These are phyloP conservation scores for Hedychridium roseum DNA, from an alignment of 2,888 invertebrate species.

Conservation along the genomic window DNA sequence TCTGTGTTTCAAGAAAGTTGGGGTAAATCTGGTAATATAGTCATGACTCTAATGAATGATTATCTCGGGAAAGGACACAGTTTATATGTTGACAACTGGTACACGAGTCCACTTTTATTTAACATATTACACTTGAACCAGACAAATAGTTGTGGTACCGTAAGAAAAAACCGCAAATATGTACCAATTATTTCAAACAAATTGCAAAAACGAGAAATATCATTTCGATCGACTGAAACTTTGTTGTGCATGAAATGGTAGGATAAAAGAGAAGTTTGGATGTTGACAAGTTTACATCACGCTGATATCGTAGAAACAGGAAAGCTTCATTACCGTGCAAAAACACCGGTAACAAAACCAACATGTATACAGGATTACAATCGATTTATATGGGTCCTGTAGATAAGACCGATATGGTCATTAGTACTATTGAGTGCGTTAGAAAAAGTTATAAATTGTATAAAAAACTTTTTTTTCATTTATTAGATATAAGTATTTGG, in stretches of 20 bases:
- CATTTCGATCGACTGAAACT: conserved; percentile 11
- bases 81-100: conserved; percentile 5
- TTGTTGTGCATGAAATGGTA: conserved; percentile 45
- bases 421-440: conserved; percentile 37
- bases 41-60: conserved; percentile 3
- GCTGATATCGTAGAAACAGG: conserved; percentile 3
- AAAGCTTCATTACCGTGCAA: conserved; percentile 17
- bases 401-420: conserved; percentile 50
- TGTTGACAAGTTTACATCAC: conserved; percentile 41
- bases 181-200: conserved; percentile 13
- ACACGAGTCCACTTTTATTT: conserved; percentile 7
- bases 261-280: conserved; percentile 48
- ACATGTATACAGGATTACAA: conserved; percentile 42
- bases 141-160: conserved; percentile 16
- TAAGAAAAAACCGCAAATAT: conserved; percentile 16
- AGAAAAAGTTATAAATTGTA: conserved; percentile 19
- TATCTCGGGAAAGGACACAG: conserved; percentile 9
- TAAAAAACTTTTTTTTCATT: conserved; percentile 10
- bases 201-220: conserved; percentile 12
- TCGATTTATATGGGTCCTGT: conserved; percentile 48
- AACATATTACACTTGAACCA: conserved; percentile 11
- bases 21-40: conserved; percentile 9
- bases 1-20: not conserved
- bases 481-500: conserved; percentile 15
- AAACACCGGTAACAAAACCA: conserved; percentile 26